Conservation (phyloP, 2,113 vertebrate genomes). For the Aegithalos caudatus region DNA sequence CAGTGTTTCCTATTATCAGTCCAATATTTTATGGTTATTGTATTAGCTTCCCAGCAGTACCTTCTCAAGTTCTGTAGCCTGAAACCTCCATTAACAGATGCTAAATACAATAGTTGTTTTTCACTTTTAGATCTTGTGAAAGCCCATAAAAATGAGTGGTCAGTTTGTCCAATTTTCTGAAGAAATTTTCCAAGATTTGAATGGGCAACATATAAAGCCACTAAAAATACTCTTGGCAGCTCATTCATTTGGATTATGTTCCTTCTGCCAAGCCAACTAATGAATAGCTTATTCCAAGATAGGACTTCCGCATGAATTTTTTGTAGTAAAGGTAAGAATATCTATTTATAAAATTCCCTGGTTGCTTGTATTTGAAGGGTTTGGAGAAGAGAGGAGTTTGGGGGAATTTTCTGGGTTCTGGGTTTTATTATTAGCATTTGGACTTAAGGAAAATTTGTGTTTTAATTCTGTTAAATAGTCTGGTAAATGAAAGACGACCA, state of each 20-base stretch:
- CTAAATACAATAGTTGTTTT: slow-evolving; percentile 65
- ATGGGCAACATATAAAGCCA: slow-evolving; percentile 63
- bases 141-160: slow-evolving; percentile 53
- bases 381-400: background rate
- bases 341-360: slow-evolving; percentile 58
- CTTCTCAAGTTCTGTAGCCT: slow-evolving; percentile 51
- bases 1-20: slow-evolving; percentile 66
- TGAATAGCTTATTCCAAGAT: slow-evolving; percentile 67
- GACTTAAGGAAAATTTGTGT: background rate
- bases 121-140: slow-evolving; percentile 48
- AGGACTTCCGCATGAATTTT: slow-evolving; percentile 64
- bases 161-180: slow-evolving; percentile 62
- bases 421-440: background rate
- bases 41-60: slow-evolving; percentile 55
- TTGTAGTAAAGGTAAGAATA: slow-evolving; percentile 58
- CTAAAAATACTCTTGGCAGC: slow-evolving; percentile 67
- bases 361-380: slow-evolving; percentile 5
- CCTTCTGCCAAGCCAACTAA: slow-evolving; percentile 64
- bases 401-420: background rate
- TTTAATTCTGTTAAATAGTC: background rate
- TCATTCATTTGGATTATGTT: slow-evolving; percentile 33
- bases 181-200: slow-evolving; percentile 66
- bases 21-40: slow-evolving; percentile 52
- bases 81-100: slow-evolving; percentile 63
- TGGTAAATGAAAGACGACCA: background rate